Evolutionary conservation across 2,797 vertebrate species (phyloP), one percentile per base, ranked within the genome.

Genomic region (Syngnathus rostellatus): DNA sequence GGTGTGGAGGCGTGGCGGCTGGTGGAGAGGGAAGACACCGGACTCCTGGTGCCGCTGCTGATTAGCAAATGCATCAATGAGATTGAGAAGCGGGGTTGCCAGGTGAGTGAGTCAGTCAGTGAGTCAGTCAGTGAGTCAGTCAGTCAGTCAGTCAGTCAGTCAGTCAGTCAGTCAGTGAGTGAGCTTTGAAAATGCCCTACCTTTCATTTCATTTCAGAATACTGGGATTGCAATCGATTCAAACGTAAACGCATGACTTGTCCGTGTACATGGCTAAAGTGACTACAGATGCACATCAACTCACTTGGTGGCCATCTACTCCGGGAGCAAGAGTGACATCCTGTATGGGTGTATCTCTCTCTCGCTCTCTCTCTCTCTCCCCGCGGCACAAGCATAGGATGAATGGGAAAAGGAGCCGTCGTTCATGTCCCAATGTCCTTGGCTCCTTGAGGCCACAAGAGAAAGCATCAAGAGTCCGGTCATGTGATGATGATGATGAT

Each of bases 41-140:
- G 95, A 64, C 89, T 93, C 73, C 91, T 92, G 93, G 93, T 98
- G 69, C 96, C 97, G 0, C 92, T 99, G 67, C 72, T 99, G 66
- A 94, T 99, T 77, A 92, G 92, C 81, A 98, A 96, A 74, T 98
- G 96, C 88, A 94, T 99, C 81, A 75, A 86, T 68, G 97, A 99
- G 86, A 99, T 99, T 37, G 96, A 98, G 83, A 95, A 94, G 84
- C 90, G 97, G 86, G 97, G 97, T 79, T 98, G 94, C 69, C 96
- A 99, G 96, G 97, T 99, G 91, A 86, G 97, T 99, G 91, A 57
- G 25, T 25, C 25, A 25, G 25, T 25, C 25, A 25, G 25, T 25
- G 1, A 25, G 25, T 25, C 25, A 25, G 25, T 25, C 25, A 25
- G 25, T 25, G 1, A 25, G 25, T 25, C 25, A 25, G 25, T 25